A percentile compares a stretch with the other conserved stretches of the same genome.
Evolutionary conservation across 2,888 invertebrate species (phyloP).

Genomic region (Agrochola lychnidis): DNA sequence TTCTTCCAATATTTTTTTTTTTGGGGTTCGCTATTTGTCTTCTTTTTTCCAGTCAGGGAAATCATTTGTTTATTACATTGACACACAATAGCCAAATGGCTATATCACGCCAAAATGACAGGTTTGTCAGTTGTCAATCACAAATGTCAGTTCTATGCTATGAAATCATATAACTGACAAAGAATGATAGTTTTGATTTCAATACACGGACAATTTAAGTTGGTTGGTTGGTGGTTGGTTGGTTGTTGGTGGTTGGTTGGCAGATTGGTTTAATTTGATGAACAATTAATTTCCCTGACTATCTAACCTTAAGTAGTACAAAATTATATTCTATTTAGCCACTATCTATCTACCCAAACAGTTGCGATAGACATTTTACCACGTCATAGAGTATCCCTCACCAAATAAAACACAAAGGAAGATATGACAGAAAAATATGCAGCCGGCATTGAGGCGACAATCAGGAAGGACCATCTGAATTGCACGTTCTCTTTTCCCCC

Average conservation of each 20-base stretch:
- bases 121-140: too few species aligned
- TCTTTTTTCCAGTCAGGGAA: not conserved
- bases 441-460: conserved; percentile 36
- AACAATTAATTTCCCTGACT: not conserved
- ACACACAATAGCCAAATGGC: too few species aligned
- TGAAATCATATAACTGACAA: not conserved
- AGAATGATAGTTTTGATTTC: not conserved
- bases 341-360: not conserved
- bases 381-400: conserved; percentile 8
- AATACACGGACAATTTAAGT: not conserved
- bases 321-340: not conserved
- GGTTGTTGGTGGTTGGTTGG: too few species aligned
- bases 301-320: too few species aligned
- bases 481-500: conserved; percentile 38
- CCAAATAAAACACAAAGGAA: conserved; percentile 27
- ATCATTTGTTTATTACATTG: not conserved
- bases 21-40: accelerated
- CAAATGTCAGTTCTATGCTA: too few species aligned
- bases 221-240: not conserved
- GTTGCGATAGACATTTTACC: not conserved
- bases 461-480: conserved; percentile 48
- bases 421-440: conserved; percentile 40
- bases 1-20: not conserved
- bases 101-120: too few species aligned
- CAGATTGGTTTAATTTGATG: not conserved